Conservation (phyloP, 2,113 vertebrate species). For the Mustela nigripes region DNA sequence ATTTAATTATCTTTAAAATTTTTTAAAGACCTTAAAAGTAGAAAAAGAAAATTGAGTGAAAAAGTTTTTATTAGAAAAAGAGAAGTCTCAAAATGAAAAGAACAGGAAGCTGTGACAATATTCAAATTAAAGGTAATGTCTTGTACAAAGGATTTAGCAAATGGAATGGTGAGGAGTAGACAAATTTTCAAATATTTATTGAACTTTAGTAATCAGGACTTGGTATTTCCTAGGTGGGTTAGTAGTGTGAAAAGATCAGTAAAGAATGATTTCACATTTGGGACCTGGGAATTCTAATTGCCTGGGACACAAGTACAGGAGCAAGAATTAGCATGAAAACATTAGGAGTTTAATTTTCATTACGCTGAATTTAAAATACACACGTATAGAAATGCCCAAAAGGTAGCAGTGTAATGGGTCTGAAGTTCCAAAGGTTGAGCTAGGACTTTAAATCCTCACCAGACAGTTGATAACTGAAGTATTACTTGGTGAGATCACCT, state of each 20-base stretch:
- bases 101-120: background rate
- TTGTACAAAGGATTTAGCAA: background rate
- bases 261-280: background rate
- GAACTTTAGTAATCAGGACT: background rate
- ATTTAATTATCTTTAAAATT: background rate
- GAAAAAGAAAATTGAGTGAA: background rate
- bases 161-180: background rate
- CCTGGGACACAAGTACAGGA: background rate
- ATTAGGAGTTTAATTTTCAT: background rate
- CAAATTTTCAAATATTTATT: background rate
- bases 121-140: background rate
- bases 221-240: background rate
- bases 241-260: background rate
- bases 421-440: background rate
- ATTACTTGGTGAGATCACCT: background rate
- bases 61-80: background rate
- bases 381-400: background rate
- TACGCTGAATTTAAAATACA: background rate
- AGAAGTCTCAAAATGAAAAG: background rate
- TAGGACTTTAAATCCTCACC: background rate
- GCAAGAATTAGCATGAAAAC: background rate
- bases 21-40: background rate
- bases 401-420: background rate
- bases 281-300: background rate
- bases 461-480: background rate